A percentile compares a stretch with the other conserved stretches of the same genome.
These are phyloP conservation scores for Lacanobia oleracea DNA, from an alignment of 2,888 invertebrate genomes.

Conservation along the genomic window DNA sequence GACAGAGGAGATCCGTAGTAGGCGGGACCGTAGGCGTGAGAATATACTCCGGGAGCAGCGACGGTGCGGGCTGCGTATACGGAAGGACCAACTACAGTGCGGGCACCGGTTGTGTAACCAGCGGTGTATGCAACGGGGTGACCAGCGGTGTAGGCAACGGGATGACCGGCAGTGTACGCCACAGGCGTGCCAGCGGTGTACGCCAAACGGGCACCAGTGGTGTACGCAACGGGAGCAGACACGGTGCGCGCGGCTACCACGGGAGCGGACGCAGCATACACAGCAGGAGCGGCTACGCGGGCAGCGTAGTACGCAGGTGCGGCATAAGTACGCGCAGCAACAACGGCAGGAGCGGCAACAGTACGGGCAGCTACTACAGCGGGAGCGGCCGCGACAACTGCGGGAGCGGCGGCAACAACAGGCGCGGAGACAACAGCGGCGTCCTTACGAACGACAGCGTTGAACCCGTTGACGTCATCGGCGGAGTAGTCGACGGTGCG, in stretches of 20 bases:
- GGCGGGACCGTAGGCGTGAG: constrained; percentile 65
- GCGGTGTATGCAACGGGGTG: constrained; percentile 51
- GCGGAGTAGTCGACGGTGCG: constrained; percentile 91
- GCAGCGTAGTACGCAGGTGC: constrained; percentile 59
- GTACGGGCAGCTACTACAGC: constrained; percentile 66
- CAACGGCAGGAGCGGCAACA: constrained; percentile 61
- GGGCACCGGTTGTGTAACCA: constrained; percentile 56
- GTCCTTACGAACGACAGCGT: constrained; percentile 90
- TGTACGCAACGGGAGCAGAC: constrained; percentile 47
- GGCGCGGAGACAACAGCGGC: constrained; percentile 81
- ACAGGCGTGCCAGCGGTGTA: constrained; percentile 61
- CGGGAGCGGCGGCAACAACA: constrained; percentile 75
- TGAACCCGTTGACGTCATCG: constrained; percentile 90
- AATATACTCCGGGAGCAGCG: constrained; percentile 63
- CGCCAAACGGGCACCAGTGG: constrained; percentile 45
- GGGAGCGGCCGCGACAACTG: constrained; percentile 73
- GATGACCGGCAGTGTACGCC: constrained; percentile 44
- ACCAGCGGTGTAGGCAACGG: constrained; percentile 38
- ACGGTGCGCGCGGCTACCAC: constrained; percentile 60
- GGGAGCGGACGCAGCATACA: constrained; percentile 53
- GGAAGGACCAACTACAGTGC: constrained; percentile 53
- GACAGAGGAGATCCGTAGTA: constrained; percentile 71
- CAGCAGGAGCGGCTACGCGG: constrained; percentile 46
- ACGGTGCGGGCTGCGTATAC: constrained; percentile 63
- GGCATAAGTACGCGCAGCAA: constrained; percentile 65